Base-by-base conservation (phyloP, 2,888 invertebrate genomes). In the Nomada ferruginata region DNA sequence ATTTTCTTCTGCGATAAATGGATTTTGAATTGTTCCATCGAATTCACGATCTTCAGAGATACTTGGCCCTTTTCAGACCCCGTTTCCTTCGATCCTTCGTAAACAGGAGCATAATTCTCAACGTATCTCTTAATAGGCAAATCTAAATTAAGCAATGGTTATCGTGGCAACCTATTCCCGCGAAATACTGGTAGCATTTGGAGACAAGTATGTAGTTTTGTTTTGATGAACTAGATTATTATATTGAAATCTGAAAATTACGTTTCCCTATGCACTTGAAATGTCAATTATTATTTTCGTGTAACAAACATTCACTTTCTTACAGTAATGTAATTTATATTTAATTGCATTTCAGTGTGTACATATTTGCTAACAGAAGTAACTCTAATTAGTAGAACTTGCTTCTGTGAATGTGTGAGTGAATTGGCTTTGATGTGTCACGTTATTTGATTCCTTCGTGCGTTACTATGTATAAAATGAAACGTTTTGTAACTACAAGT, bases 51-150 rank as follows among this genome's bases (percentile, higher is more conserved):
- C 55, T 65, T 64, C 11, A 26, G 52, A 69, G 65, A 82, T 57
- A 47, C 13, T 69, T 18, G 10, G 2, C 18, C n/a, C 15, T 61
- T 44, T 11, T 36, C 13, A 29, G 55, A 59, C 13, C 29, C 4
- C 13, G 50, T 36, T 42, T n/a, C 44, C 36, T 13, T 47, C 53
- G 59, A 71, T 23, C 63, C 60, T 64, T 73, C 77, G 90, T 86
- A 90, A 89, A 89, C 89, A 89, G 85, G 87, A 79, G 72, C 84
- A 85, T 89, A 88, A 89, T 77, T 89, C 85, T 80, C 77, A 53
- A 26, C 70, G 65, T 81, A 82, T 79, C 78, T 83, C 26, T n/a
- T 23, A 59, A 69, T 55, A 71, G 63, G 11, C 66, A 23, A 53
- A 64, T 64, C 60, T 20, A 59, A 82, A 83, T 82, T 81, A 82